Conservation (phyloP, 2,797 vertebrate species). For the Anolis apletophallus region DNA sequence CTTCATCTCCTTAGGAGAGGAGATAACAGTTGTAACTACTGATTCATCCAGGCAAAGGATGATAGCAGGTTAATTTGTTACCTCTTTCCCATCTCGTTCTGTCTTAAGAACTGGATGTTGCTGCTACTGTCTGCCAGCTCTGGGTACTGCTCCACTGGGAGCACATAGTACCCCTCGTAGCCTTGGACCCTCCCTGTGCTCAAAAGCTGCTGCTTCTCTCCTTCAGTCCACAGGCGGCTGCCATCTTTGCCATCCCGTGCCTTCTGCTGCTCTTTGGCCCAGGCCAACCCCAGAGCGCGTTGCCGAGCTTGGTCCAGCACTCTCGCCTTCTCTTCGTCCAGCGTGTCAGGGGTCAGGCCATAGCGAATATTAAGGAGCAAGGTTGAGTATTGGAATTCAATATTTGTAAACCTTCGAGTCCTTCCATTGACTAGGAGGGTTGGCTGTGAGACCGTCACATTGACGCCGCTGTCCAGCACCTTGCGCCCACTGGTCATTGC, state of each 20-base stretch:
- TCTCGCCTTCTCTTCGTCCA: conserved; percentile 95
- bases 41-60: conserved; percentile 82
- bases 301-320: conserved; percentile 94
- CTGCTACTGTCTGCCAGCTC: conserved; percentile 99
- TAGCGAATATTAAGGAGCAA: conserved; percentile 94
- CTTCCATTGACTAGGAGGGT: conserved; percentile 88
- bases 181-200: conserved; percentile 93
- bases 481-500: conserved; percentile 93
- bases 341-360: conserved; percentile 87
- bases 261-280: conserved; percentile 95
- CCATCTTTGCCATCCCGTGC: conserved; percentile 93
- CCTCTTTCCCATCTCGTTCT: conserved; percentile 99
- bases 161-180: conserved; percentile 97
- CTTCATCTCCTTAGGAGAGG: conserved; percentile 95
- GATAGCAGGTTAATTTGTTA: conserved; percentile 92
- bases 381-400: conserved; percentile 90
- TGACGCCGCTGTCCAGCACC: conserved; percentile 92
- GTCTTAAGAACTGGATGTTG: conserved; percentile 99
- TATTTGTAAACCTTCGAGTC: conserved; percentile 94
- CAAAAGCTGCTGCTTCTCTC: conserved; percentile 97
- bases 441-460: conserved; percentile 88
- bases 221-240: conserved; percentile 96
- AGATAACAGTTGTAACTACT: conserved; percentile 84
- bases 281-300: conserved; percentile 91
- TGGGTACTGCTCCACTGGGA: conserved; percentile 98